Base-by-base conservation (phyloP, 2,888 invertebrate species). In the Pomacea canaliculata region DNA sequence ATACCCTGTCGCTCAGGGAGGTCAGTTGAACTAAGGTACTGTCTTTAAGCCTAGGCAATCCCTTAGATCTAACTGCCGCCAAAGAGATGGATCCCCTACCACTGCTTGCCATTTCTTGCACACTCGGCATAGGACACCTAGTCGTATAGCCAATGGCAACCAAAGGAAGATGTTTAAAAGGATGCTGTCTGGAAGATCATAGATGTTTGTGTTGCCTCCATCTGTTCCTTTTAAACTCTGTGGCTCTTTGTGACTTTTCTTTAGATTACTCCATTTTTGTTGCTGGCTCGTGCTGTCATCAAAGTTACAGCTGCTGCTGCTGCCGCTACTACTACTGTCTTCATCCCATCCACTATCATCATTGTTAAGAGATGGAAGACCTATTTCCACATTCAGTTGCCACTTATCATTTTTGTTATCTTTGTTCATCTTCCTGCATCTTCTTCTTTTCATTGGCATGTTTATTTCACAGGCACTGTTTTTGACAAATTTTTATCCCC, bases 1-100 rank as follows among this genome's bases (percentile, higher is more conserved):
- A 65, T 9, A 86, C 85, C 19, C 84, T 70, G 70, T 86, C 84
- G 79, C 87, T 87, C 60, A 81, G 81, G 7, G 80, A 80, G 10
- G 84, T 78, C 72, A 85, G 59, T 49, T 71, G 71, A 9, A 72
- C 68, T 23, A 85, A 63, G 12, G 77, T 73, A 10, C n/a, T 66
- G 73, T 85, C 84, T 4, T 75, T 78, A 13, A 83, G 76, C 62
- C 77, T 73, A 19, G 78, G 76, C 70, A 82, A 80, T 51, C 77
- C 80, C 74, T 67, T 46, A 85, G 76, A 77, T 82, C 76, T 19
- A 85, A 59, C 23, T 51, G 68, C 7, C 82, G 77, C 85, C 85
- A 85, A 27, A 85, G 73, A 46, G 78, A 80, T 37, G 84, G 82
- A 74, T 85, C 85, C 27, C 71, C 73, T 19, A 79, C 80, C 1